Evolutionary conservation across 2,888 invertebrate genomes (phyloP), one percentile per base, ranked within the genome.

Genomic region (Sipunculus nudus): DNA sequence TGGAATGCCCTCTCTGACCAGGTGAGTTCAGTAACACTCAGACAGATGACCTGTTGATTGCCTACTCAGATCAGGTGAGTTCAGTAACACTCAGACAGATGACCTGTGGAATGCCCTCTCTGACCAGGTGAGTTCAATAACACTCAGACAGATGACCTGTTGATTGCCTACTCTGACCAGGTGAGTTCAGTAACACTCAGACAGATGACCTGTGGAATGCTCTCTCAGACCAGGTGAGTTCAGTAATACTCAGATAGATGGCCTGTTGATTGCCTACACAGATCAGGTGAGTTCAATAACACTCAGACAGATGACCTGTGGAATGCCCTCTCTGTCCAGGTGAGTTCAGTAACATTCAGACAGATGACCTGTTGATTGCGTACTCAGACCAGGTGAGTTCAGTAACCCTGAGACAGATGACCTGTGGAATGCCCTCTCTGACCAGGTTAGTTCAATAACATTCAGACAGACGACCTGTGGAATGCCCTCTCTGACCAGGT

Each of bases 161-260:
- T n/a, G n/a, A n/a, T n/a, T n/a, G n/a, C n/a, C n/a, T n/a, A n/a
- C n/a, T n/a, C n/a, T n/a, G n/a, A n/a, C n/a, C n/a, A n/a, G n/a
- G n/a, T n/a, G n/a, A 89, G 70, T 92, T 88, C 80, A 86, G 86
- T 46, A 92, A 90, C 78, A 91, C 92, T 10, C 91, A 91, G 64
- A 90, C 90, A 4, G 86, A 91, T 73, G 93, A 95, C 78, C 86
- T 96, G 0, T 96, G 95, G 95, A 85, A 87, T 48, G 88, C 89
- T 38, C 86, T 92, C 67, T 89, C 89, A 61, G 87, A 88, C 76
- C 91, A 78, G 62, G 59, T 50, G 39, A 23, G 21, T 50, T 10
- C 38, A 13, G 25, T 60, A 21, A 50, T 8, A 8, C 23, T 25
- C 10, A 25, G 47, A 10, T 19, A 10, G 23, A 21, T 8, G 47